phyloP scores from a whole-genome alignment of 2,797 vertebrate genomes.

The Hoplostethus atlanticus region DNA sequence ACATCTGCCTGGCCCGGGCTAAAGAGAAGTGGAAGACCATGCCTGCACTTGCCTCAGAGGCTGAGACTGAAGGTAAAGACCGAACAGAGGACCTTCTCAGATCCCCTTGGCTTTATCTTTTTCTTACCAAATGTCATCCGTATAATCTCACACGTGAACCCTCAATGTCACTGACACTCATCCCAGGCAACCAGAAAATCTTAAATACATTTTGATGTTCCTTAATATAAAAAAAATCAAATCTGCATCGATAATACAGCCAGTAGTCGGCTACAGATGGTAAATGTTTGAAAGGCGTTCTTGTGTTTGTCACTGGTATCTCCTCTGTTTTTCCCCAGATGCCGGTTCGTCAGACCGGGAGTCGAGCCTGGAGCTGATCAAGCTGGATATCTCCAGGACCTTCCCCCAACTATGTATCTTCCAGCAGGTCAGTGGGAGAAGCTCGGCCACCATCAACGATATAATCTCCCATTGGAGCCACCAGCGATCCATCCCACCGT shows the following conservation, averaged over 20 bases:
- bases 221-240: background rate
- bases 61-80: conserved; percentile 86
- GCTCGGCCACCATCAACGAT: background rate
- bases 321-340: conserved; percentile 72
- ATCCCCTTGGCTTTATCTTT: background rate
- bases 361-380: conserved; percentile 96
- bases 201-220: background rate
- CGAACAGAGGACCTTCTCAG: background rate
- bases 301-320: background rate
- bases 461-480: background rate
- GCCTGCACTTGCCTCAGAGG: conserved; percentile 79
- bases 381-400: conserved; percentile 96
- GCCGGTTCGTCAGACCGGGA: conserved; percentile 90
- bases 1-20: conserved; percentile 93
- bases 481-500: background rate
- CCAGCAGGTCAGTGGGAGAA: conserved; percentile 87
- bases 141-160: background rate
- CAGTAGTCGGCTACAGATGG: background rate
- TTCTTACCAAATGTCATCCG: background rate
- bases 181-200: no score
- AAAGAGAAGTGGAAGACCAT: conserved; percentile 91
- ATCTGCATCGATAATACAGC: background rate
- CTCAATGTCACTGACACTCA: no score
- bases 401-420: conserved; percentile 97
- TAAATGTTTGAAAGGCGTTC: background rate